Evolutionary conservation across 1,140 invertebrate genomes (phyloP), one percentile per base, ranked within the genome.

Genomic region (Scaptomyza pallida): DNA sequence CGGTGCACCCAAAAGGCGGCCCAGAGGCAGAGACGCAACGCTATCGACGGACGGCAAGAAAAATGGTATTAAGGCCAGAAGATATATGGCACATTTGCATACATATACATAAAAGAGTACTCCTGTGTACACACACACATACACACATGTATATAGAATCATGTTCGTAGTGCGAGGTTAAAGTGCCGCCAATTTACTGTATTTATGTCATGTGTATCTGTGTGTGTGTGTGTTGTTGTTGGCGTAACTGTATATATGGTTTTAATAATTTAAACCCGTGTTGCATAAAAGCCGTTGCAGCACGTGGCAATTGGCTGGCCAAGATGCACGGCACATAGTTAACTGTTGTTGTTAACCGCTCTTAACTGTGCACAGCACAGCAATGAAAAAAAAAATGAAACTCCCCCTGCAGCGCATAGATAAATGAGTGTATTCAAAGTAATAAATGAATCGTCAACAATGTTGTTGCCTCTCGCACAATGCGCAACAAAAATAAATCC

Each of bases 41-140:
- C 33, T 41, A 79, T 79, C 71, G 76, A 12, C 26, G 13, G 16
- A 37, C 33, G 51, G 59, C 55, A 85, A 75, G 81, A 85, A 85
- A 81, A 85, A 85, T 85, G 81, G 72, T 78, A 85, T 85, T 85
- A 85, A 85, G 81, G 74, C 73, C 70, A 55, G 37, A 72, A 83
- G 82, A 89, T 82, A 89, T 85, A 80, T 83, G 72, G 50, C 59
- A 64, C 68, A 85, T 86, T 86, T 86, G 77, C 81, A 76, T 83
- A 59, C 41, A 65, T 35, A 56, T 55, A 63, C 30, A 15, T 41
- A 60, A 50, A 21, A 44, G 13, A 37, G 40, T 12, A 30, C 26
- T 52, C 44, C 55, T 35, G 12, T 26, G 3, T 47, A 16, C 45
- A 15, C 23, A 17, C 9, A 30, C 10, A 13, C 37, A 9, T 4